Conservation (phyloP, 1,140 invertebrate species). For the Glomeris maerens region DNA sequence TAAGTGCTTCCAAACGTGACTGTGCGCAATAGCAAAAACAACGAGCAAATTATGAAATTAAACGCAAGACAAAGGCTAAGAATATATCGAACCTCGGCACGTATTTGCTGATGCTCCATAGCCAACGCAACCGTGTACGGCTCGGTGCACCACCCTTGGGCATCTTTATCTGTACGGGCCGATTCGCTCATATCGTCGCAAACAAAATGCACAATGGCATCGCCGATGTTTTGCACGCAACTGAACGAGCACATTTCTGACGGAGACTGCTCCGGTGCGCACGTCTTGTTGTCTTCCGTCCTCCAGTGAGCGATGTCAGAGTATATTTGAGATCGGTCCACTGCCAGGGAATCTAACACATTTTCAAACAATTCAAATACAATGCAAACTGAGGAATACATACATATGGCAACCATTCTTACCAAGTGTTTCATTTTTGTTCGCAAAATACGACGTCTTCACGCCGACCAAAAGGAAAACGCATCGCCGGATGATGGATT, state of each 20-base stretch:
- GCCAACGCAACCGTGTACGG: conserved; percentile 26
- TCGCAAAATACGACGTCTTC: too few relatives aligned
- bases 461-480: conserved; percentile 31
- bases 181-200: conserved; percentile 19
- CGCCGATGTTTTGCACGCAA: conserved; percentile 12
- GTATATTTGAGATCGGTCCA: not conserved
- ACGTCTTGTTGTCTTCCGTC: not conserved
- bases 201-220: conserved; percentile 23
- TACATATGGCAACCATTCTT: too few relatives aligned
- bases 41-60: too few relatives aligned
- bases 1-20: conserved; percentile 35
- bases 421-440: too few relatives aligned
- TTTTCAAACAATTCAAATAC: not conserved
- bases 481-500: conserved; percentile 27
- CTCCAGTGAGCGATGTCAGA: not conserved
- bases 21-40: too few relatives aligned
- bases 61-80: too few relatives aligned
- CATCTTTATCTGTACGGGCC: conserved; percentile 6
- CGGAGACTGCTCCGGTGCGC: not conserved
- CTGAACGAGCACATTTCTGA: too few relatives aligned
- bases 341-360: conserved; percentile 1
- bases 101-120: conserved; percentile 32
- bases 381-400: not conserved
- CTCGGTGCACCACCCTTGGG: conserved; percentile 20
- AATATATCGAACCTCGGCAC: conserved; percentile 37